Percentiles rank a stretch among this genome's conserved stretches.
Conservation (phyloP, 1,140 invertebrate genomes). For the Drosophila guanche region DNA sequence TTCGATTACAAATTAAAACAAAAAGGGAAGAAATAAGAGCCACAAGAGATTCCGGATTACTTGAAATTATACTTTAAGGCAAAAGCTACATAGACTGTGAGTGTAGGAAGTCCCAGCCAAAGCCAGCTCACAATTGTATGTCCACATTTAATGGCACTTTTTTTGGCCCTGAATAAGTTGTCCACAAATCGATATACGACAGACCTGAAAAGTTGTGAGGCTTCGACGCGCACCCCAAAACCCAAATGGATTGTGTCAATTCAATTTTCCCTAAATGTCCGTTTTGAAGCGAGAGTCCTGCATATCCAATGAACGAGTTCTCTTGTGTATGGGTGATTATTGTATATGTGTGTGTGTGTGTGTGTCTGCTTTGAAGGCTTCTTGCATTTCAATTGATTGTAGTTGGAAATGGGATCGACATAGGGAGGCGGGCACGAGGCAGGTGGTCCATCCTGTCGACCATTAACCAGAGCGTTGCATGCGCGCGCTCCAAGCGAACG, state of each 20-base stretch:
- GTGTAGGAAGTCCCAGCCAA: no score
- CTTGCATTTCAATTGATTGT: conserved; percentile 59
- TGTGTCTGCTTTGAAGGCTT: conserved; percentile 26
- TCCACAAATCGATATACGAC: conserved; percentile 31
- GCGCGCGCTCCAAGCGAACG: conserved; percentile 39
- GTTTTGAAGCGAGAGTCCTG: conserved; percentile 26
- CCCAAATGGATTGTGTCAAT: conserved; percentile 9
- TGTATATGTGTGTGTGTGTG: conserved; percentile 13
- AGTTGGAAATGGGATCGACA: conserved; percentile 49
- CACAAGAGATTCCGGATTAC: no score
- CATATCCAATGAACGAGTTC: background rate
- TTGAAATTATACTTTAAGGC: no score
- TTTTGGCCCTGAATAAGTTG: conserved; percentile 20
- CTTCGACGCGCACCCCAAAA: background rate
- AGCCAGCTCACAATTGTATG: no score
- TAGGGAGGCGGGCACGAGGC: no score
- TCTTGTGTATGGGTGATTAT: conserved; percentile 3
- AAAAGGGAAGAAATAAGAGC: no score
- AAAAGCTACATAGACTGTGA: no score
- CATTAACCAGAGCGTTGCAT: conserved; percentile 58
- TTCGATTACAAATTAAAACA: no score
- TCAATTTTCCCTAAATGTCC: conserved; percentile 47
- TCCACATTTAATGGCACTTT: conserved; percentile 8
- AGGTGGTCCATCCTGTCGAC: conserved; percentile 1
- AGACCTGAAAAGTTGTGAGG: conserved; percentile 10